Conservation (phyloP, 2,888 invertebrate genomes). For the Nephrotoma appendiculata region DNA sequence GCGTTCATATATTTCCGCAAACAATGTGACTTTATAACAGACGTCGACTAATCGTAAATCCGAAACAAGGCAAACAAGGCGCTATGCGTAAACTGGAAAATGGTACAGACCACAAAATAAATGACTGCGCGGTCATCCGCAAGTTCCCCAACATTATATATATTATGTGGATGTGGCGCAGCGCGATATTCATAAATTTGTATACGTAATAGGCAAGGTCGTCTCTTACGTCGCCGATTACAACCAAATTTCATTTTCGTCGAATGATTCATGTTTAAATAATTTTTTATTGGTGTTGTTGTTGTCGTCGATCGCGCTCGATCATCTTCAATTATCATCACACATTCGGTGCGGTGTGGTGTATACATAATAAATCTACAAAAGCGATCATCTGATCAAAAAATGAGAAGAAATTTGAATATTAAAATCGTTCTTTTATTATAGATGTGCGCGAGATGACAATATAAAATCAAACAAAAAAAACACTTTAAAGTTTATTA, state of each 20-base stretch:
- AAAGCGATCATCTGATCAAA: background rate
- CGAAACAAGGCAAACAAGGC: background rate
- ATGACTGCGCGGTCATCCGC: background rate
- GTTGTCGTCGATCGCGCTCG: background rate
- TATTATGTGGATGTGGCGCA: background rate
- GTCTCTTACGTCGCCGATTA: background rate
- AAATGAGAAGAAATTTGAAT: background rate
- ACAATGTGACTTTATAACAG: background rate
- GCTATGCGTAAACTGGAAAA: background rate
- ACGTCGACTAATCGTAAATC: background rate
- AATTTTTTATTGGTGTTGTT: background rate
- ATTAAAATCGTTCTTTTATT: background rate
- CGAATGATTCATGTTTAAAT: background rate
- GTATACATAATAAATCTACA: background rate
- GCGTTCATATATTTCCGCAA: background rate
- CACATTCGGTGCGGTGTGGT: background rate
- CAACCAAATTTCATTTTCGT: background rate
- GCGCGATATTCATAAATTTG: background rate
- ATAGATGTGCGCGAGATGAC: background rate
- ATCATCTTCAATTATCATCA: background rate
- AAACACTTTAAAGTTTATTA: background rate
- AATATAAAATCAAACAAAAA: background rate
- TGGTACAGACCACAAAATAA: background rate
- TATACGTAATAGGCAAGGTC: background rate
- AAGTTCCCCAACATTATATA: background rate